These are phyloP conservation scores for Branchellion lobata DNA, from an alignment of 2,888 invertebrate species.

Conservation along the genomic window DNA sequence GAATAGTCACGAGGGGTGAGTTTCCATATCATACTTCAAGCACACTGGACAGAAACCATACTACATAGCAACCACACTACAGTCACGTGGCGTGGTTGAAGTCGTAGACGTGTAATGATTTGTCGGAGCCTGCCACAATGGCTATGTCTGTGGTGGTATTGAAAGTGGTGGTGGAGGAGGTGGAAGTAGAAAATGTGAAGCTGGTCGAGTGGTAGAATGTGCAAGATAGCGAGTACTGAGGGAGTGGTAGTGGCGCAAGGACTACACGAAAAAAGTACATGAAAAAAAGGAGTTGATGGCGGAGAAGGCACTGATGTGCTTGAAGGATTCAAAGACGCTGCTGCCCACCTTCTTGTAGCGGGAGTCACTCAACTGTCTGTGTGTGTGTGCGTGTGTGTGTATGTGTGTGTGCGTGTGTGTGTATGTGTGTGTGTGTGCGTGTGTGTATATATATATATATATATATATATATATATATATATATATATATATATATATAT, in stretches of 20 bases:
- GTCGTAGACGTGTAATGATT: neutral
- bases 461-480: neutral
- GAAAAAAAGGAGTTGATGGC: conserved; percentile 60
- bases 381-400: conserved; percentile 29
- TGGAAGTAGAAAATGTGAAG: too few relatives aligned
- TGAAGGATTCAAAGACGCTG: conserved; percentile 54
- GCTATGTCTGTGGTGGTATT: conserved; percentile 57
- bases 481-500: conserved; percentile 4
- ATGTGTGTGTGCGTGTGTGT: conserved; percentile 21
- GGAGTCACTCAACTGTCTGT: conserved; percentile 54
- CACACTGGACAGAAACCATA: too few relatives aligned
- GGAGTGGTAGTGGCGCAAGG: too few relatives aligned
- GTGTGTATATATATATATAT: conserved; percentile 4
- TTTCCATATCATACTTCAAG: too few relatives aligned
- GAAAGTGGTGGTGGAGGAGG: too few relatives aligned
- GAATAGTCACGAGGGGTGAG: conserved; percentile 52
- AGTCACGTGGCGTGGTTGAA: conserved; percentile 6
- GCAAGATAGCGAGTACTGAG: too few relatives aligned
- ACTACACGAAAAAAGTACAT: conserved; percentile 53
- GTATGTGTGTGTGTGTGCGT: conserved; percentile 19
- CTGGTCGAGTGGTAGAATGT: too few relatives aligned
- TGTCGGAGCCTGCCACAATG: neutral
- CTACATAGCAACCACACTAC: too few relatives aligned
- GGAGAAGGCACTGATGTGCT: conserved; percentile 57
- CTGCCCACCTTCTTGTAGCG: conserved; percentile 58